Base-by-base conservation (phyloP, 2,888 invertebrate genomes). In the Vannuccia rotundouncinata region DNA sequence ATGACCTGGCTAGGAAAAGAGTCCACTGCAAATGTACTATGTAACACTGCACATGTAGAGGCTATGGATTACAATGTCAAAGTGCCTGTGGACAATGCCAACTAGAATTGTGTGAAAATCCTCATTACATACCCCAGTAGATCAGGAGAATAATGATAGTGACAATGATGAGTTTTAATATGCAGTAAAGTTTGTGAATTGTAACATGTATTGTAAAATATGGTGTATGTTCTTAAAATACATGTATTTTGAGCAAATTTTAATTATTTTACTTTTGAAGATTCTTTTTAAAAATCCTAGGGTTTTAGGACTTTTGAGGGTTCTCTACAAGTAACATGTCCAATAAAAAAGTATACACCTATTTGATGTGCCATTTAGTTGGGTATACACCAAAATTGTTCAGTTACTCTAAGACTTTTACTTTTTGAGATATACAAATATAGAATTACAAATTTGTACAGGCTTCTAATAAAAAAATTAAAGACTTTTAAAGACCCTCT, bases 71-170 rank as follows among this genome's bases (percentile, higher is more conserved):
- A 5, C 74, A 28, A 29, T 79, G 78, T 29, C 79, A 77, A 29
- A 74, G 74, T 29, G 79, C 75, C 17, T 79, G 79, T 78, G 79
- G 79, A 77, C 75, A 75, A 22, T 79, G 79, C 74, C 79, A 79
- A 78, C 29, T 78, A n/a, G 75, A 75, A 22, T 22, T 66, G 29
- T 79, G 79, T 66, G 66, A 27, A 73, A 78, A 1, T 28, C 59
- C 78, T 66, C 78, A 75, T 66, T 13, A 66, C 66, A 66, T 66
- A 22, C 13, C 66, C 66, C 66, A 66, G 66, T 66, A 66, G 66
- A 13, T 66, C 66, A 66, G 66, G 66, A 66, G 5, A 66, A 66
- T 66, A 66, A 66, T 66, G 66, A 66, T 45, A 45, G 45, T 45
- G 45, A 22, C 22, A 27, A 66, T 22, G 66, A 66, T 66, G 22